Evolutionary conservation across 2,888 invertebrate species (phyloP).

Genomic region (Alloplasta piceator): DNA sequence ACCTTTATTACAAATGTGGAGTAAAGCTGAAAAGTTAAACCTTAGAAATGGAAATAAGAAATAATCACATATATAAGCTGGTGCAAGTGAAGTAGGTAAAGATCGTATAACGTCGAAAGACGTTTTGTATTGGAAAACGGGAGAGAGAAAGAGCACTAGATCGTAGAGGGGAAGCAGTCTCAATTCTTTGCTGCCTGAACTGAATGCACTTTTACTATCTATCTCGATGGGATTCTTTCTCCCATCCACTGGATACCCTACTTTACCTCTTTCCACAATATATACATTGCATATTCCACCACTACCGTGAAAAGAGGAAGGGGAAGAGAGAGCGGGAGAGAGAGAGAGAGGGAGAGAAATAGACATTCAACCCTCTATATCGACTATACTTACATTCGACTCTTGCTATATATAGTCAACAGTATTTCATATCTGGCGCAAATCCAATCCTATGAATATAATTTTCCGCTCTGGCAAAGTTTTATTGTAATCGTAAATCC

Average conservation of each 20-base stretch:
- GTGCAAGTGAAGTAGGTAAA: conserved; percentile 30
- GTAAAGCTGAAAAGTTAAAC: conserved; percentile 26
- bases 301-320: too few species aligned
- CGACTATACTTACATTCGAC: conserved; percentile 56
- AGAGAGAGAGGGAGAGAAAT: conserved; percentile 34
- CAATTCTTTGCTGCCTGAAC: conserved; percentile 39
- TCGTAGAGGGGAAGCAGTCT: conserved; percentile 14
- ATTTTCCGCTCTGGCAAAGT: conserved; percentile 81
- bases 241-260: background rate
- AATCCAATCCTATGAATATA: conserved; percentile 82
- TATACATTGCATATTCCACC: too few species aligned
- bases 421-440: conserved; percentile 82
- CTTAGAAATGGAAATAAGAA: conserved; percentile 38
- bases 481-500: conserved; percentile 82
- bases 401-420: conserved; percentile 45
- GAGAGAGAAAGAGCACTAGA: conserved; percentile 2
- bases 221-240: conserved; percentile 22
- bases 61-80: conserved; percentile 26
- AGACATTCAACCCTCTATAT: conserved; percentile 52
- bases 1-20: background rate
- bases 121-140: conserved; percentile 39
- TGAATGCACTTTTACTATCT: conserved; percentile 60
- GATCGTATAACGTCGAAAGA: conserved; percentile 23
- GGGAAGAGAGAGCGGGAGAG: conserved; percentile 25
- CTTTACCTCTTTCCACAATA: background rate